Conservation (phyloP, 1,140 invertebrate species). For the Rhopalosiphum maidis region DNA sequence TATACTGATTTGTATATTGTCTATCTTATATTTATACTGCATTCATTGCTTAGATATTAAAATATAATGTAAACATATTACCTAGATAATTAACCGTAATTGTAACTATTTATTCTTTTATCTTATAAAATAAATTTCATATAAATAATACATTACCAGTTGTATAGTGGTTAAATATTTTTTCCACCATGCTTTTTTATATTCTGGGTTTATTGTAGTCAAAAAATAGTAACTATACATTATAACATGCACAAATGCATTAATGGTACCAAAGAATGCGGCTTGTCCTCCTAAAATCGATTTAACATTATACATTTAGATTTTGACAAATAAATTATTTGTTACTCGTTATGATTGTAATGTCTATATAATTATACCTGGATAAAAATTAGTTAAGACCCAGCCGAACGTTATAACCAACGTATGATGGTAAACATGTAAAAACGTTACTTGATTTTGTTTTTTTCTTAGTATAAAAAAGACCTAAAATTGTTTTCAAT, state of each 20-base stretch:
- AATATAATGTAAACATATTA: too few species aligned
- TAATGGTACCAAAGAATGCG: conserved; percentile 69
- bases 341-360: background rate
- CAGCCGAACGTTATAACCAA: conserved; percentile 75
- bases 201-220: conserved; percentile 82
- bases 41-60: too few species aligned
- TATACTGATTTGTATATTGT: too few species aligned
- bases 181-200: conserved; percentile 94
- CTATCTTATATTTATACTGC: too few species aligned
- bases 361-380: conserved; percentile 64
- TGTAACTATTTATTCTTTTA: background rate
- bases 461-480: conserved; percentile 72
- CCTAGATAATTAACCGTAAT: background rate
- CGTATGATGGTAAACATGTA: conserved; percentile 72
- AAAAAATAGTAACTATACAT: conserved; percentile 93
- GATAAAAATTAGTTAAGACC: conserved; percentile 71
- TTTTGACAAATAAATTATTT: background rate
- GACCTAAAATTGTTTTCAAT: conserved; percentile 64
- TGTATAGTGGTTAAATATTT: conserved; percentile 87
- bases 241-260: conserved; percentile 86
- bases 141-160: conserved; percentile 70
- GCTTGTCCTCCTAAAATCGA: conserved; percentile 63
- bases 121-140: background rate
- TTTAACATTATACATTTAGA: background rate
- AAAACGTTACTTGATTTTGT: conserved; percentile 69